These are phyloP conservation scores for Ditula angustiorana DNA, from an alignment of 2,888 invertebrate species.

Conservation along the genomic window DNA sequence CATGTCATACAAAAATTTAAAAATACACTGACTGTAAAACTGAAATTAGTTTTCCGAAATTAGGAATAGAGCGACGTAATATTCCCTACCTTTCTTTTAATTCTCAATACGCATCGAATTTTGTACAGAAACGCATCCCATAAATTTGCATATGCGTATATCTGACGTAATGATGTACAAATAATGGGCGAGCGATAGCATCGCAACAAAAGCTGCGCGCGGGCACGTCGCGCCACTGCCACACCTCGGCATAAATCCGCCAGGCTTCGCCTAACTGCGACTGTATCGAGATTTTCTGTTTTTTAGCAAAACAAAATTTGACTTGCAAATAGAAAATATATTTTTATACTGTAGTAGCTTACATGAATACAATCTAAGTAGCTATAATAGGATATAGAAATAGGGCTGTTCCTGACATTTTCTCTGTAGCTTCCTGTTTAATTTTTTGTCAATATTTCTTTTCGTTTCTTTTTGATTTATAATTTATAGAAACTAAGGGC, in stretches of 20 bases:
- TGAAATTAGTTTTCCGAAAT: neutral
- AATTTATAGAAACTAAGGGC: no score
- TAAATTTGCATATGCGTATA: slow-evolving; percentile 51
- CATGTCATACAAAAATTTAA: neutral
- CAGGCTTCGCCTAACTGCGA: slow-evolving; percentile 31
- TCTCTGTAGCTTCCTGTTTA: no score
- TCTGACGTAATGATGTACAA: slow-evolving; percentile 57
- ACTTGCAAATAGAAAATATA: slow-evolving; percentile 1
- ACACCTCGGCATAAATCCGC: slow-evolving; percentile 52
- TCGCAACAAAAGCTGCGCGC: slow-evolving; percentile 49
- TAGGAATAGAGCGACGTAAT: neutral
- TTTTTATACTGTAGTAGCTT: neutral
- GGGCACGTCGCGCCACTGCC: slow-evolving; percentile 43
- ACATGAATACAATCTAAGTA: neutral
- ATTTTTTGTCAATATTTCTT: no score
- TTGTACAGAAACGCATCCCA: slow-evolving; percentile 42
- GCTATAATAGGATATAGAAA: neutral
- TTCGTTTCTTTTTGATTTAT: no score
- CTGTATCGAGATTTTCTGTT: slow-evolving; percentile 47
- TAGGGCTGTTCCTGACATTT: neutral
- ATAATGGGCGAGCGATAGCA: slow-evolving; percentile 54
- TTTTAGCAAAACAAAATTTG: slow-evolving; percentile 44
- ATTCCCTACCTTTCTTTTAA: neutral
- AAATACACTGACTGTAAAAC: neutral
- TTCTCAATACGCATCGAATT: slow-evolving; percentile 13